Percentiles rank a stretch among this genome's conserved stretches.
phyloP scores from a whole-genome alignment of 2,797 vertebrate species.

The Knipowitschia caucasica region DNA sequence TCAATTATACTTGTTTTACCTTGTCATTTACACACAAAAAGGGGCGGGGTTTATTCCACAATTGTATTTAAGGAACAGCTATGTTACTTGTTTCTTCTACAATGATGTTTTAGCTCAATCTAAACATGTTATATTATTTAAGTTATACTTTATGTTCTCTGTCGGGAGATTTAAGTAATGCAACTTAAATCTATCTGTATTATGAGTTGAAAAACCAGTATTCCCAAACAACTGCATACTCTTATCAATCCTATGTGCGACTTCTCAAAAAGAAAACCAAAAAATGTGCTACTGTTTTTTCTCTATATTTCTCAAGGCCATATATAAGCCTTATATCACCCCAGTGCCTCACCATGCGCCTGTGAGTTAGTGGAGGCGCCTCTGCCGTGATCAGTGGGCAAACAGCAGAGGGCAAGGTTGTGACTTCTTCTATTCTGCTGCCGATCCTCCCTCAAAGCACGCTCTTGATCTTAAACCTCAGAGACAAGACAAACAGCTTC shows the following conservation, averaged over 20 bases:
- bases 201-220: too few species aligned
- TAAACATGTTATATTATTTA: too few species aligned
- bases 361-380: conserved; percentile 36
- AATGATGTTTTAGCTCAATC: too few species aligned
- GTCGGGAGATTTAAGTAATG: too few species aligned
- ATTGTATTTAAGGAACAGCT: too few species aligned
- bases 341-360: conserved; percentile 43
- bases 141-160: too few species aligned
- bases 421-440: conserved; percentile 53
- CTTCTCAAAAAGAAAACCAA: conserved; percentile 21
- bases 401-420: conserved; percentile 68
- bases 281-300: conserved; percentile 22
- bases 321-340: conserved; percentile 40
- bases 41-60: too few species aligned
- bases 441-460: conserved; percentile 59
- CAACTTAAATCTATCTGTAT: too few species aligned
- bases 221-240: not conserved
- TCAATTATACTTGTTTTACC: too few species aligned
- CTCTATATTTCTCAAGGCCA: conserved; percentile 24
- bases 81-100: too few species aligned
- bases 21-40: too few species aligned
- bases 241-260: conserved; percentile 9
- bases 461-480: conserved; percentile 61
- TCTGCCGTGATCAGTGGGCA: conserved; percentile 49
- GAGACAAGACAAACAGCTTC: conserved; percentile 61